Base-by-base conservation (phyloP, 2,888 invertebrate genomes). In the Chloroclysta siterata region DNA sequence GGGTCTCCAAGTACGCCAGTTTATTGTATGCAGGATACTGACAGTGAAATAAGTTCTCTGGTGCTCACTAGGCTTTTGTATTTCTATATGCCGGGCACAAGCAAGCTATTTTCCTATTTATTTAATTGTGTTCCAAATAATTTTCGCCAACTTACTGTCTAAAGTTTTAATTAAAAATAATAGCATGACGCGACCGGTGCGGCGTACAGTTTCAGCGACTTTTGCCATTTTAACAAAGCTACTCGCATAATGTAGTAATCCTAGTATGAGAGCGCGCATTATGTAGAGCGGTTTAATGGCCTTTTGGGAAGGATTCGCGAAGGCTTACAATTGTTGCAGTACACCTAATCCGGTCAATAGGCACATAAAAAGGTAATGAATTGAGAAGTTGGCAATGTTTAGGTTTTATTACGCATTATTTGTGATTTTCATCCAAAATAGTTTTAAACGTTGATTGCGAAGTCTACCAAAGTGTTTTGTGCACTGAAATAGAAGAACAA, bases 281-380 rank as follows among this genome's bases (percentile, higher is more conserved):
- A 66, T 71, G 63, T 66, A 71, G 73, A 78, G 65, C 73, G 69
- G 68, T 79, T 78, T 78, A 79, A 78, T 69, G 65, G 70, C 72
- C 75, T 75, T 75, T 70, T 65, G 75, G 75, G 72, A 60, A 71
- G 69, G 70, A 72, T 77, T 71, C 70, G 66, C 56, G 68, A 75
- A 78, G 69, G 71, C 79, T 76, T 69, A 74, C 72, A 73, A 77
- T 79, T 77, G 73, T 74, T 72, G 63, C 67, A 75, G 71, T 76
- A 70, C 69, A 62, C 59, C 65, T 58, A 65, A 60, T 62, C 60
- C 63, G 74, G 70, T 72, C 74, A 73, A 75, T 75, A 74, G 72
- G 61, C 72, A 70, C 66, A 76, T 73, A 76, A 75, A 75, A 71
- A 67, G 66, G 68, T 69, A 69, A 71, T 74, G 73, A 72, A 61